Percentiles rank a stretch among this genome's conserved stretches.
These are phyloP conservation scores for Rutpela maculata DNA, from an alignment of 2,888 invertebrate genomes.

Conservation along the genomic window DNA sequence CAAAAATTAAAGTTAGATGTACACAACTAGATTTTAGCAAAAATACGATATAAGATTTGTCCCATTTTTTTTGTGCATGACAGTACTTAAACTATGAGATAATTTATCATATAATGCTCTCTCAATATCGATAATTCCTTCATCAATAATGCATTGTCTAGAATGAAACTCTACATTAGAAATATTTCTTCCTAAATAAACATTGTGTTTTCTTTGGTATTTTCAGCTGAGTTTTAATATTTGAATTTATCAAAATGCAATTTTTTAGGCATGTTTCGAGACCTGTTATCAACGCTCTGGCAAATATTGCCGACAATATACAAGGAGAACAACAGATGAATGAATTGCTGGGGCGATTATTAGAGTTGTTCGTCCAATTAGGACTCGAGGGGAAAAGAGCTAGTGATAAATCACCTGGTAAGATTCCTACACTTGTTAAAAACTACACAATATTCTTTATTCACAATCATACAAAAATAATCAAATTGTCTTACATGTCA, in stretches of 20 bases:
- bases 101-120: not conserved
- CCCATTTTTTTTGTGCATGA: too few relatives aligned
- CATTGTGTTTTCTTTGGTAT: not conserved
- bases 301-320: slow-evolving; percentile 96
- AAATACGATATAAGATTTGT: too few relatives aligned
- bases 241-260: not conserved
- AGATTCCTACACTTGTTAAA: not conserved
- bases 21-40: too few relatives aligned
- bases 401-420: slow-evolving; percentile 90
- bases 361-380: slow-evolving; percentile 98
- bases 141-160: too few relatives aligned
- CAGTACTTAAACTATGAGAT: not conserved
- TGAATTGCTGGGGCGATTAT: slow-evolving; percentile 89
- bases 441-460: slow-evolving; percentile 5
- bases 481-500: too few relatives aligned
- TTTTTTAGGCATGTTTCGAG: slow-evolving; percentile 88
- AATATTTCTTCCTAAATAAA: too few relatives aligned
- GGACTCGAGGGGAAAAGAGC: slow-evolving; percentile 97
- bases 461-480: too few relatives aligned
- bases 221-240: not conserved
- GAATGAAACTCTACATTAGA: too few relatives aligned
- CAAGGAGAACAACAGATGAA: slow-evolving; percentile 90
- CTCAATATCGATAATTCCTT: too few relatives aligned
- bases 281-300: slow-evolving; percentile 96
- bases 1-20: too few relatives aligned